These are phyloP conservation scores for Apamea anceps DNA, from an alignment of 2,888 invertebrate species.

Conservation along the genomic window DNA sequence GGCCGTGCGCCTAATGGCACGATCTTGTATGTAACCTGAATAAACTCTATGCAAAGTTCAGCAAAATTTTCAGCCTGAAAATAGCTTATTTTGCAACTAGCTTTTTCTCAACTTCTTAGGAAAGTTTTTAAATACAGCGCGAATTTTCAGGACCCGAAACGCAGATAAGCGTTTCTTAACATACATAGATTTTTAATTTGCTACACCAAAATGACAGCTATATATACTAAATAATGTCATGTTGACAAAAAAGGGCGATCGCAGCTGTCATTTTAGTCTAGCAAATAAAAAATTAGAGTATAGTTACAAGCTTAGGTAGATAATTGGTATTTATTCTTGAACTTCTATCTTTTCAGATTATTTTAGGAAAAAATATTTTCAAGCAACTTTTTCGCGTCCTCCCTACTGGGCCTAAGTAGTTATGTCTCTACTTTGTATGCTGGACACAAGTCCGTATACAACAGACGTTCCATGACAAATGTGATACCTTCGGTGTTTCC, in stretches of 20 bases:
- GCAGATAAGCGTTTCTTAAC: neutral
- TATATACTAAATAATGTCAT: no score
- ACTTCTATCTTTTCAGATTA: neutral
- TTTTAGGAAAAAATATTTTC: neutral
- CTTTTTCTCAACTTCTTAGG: neutral
- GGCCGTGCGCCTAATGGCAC: neutral
- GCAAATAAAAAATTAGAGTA: neutral
- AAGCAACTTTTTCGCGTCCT: neutral
- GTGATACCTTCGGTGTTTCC: conserved; percentile 60
- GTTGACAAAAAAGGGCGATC: no score
- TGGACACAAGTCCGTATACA: conserved; percentile 28
- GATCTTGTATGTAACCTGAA: neutral
- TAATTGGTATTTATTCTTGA: neutral
- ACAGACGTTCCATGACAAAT: conserved; percentile 59
- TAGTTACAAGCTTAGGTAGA: neutral
- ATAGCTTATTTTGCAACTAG: neutral
- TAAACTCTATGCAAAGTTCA: neutral
- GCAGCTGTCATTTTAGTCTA: neutral
- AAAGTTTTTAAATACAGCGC: neutral
- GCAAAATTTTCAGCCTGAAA: neutral
- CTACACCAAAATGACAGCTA: no score
- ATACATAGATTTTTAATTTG: no score
- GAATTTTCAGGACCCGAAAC: neutral
- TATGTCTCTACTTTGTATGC: conserved; percentile 39
- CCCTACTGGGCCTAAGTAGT: neutral